These are phyloP conservation scores for Calidris pugnax DNA, from an alignment of 2,113 vertebrate genomes.

Conservation along the genomic window DNA sequence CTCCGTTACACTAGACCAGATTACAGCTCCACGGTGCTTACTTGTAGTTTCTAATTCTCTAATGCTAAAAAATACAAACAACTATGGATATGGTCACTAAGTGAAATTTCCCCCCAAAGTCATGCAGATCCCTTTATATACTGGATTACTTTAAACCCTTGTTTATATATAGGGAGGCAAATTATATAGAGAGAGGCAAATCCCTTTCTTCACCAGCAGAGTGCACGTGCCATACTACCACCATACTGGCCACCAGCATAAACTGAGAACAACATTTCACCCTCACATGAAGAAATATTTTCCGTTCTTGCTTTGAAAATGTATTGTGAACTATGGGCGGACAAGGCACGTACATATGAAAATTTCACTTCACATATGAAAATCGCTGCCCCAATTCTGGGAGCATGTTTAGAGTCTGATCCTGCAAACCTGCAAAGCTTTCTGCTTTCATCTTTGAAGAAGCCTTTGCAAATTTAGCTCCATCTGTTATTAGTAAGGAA, in stretches of 20 bases:
- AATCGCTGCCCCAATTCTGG: background rate
- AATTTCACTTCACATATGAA: rapidly evolving
- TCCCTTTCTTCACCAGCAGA: background rate
- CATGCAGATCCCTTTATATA: background rate
- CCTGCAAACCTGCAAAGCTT: background rate
- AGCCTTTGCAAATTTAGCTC: background rate
- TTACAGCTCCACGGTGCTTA: background rate
- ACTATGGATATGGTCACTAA: background rate
- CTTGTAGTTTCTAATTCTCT: background rate
- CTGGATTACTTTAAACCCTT: background rate
- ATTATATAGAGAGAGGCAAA: background rate
- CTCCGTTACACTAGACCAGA: background rate
- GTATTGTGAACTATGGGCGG: rapidly evolving
- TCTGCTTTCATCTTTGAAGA: background rate
- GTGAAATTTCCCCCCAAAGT: background rate
- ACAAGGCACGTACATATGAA: background rate
- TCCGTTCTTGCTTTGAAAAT: background rate
- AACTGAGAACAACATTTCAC: background rate
- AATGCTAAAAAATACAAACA: background rate
- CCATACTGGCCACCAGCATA: background rate
- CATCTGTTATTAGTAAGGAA: background rate
- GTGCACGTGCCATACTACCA: too few relatives aligned
- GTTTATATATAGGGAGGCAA: too few relatives aligned
- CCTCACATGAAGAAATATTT: background rate
- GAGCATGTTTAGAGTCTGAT: rapidly evolving